Evolutionary conservation across 2,113 vertebrate species (phyloP), one percentile per base, ranked within the genome.

Genomic region (Perognathus longimembris): DNA sequence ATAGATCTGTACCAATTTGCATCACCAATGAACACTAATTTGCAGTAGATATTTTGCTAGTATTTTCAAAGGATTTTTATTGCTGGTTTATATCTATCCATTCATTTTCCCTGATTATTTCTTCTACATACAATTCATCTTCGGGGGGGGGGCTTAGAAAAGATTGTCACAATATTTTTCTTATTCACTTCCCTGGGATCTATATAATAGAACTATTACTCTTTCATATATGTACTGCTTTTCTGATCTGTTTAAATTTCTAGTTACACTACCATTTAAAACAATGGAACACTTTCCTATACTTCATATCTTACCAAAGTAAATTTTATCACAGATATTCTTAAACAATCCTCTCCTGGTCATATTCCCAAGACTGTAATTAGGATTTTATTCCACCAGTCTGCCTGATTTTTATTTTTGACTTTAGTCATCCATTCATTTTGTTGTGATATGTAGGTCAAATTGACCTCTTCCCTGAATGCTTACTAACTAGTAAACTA

Each of bases 21-120:
- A 73, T 2, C 12, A 85, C 42, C 22, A 38, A 18, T 77, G 63
- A 87, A 40, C 61, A 38, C 24, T 50, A 18, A 73, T 81, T 84
- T 91, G 66, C 61, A 40, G 6, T 63, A 82, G 75, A 59, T 32
- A 32, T 67, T 93, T 81, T 85, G 34, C 34, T 83, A 73, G 66
- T 79, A 82, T 70, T 76, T 76, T 32, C n/a, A 59, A 85, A 12
- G 6, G 14, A 61, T 91, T 82, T 34, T 64, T 42, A 63, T 42
- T 81, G 84, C 69, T 70, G 40, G 17, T 36, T 57, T 54, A 26
- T 59, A 75, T 91, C 66, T 66, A 54, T 54, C 50, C 17, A 54
- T 54, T 15, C 17, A 54, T 17, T 80, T 96, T 83, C 14, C 67
- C 61, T 84, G 24, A 70, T 34, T 57, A 28, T 63, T 84, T 73